Conservation (phyloP, 2,888 invertebrate species). For the Spicauda simplicius region DNA sequence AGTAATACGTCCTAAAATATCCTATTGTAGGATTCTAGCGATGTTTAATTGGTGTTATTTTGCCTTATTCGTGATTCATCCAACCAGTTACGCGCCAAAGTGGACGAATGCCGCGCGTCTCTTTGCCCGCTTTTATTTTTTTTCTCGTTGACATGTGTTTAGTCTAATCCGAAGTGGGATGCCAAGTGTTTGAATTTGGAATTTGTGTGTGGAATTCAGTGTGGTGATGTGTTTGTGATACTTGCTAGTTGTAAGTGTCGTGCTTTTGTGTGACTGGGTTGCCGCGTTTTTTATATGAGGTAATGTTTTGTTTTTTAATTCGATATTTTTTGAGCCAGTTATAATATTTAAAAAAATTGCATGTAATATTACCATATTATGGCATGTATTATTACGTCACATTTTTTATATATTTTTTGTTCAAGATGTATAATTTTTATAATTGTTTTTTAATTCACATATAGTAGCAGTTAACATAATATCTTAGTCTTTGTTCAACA, state of each 20-base stretch:
- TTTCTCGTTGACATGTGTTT: conserved; percentile 53
- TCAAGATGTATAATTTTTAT: neutral
- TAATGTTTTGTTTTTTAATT: conserved; percentile 2
- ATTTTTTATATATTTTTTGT: neutral
- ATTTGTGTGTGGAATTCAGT: conserved; percentile 29
- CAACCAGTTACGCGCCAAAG: conserved; percentile 68
- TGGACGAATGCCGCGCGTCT: conserved; percentile 61
- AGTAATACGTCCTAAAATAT: conserved; percentile 51
- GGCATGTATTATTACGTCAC: too few species aligned
- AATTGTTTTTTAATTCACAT: neutral
- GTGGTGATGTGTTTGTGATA: conserved; percentile 5
- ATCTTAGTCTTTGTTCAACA: neutral
- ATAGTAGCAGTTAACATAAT: neutral
- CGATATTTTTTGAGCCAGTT: neutral
- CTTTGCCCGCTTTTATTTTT: conserved; percentile 48
- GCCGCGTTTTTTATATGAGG: conserved; percentile 4
- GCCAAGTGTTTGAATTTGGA: conserved; percentile 37
- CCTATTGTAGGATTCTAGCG: conserved; percentile 59
- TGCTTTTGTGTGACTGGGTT: neutral
- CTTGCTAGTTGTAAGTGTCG: neutral
- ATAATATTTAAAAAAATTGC: neutral
- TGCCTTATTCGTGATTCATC: conserved; percentile 78
- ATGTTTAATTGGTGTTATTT: conserved; percentile 78
- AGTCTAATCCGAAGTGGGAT: conserved; percentile 53
- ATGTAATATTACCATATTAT: neutral